Evolutionary conservation across 2,797 vertebrate genomes (phyloP).

Genomic region (Etheostoma perlongum): DNA sequence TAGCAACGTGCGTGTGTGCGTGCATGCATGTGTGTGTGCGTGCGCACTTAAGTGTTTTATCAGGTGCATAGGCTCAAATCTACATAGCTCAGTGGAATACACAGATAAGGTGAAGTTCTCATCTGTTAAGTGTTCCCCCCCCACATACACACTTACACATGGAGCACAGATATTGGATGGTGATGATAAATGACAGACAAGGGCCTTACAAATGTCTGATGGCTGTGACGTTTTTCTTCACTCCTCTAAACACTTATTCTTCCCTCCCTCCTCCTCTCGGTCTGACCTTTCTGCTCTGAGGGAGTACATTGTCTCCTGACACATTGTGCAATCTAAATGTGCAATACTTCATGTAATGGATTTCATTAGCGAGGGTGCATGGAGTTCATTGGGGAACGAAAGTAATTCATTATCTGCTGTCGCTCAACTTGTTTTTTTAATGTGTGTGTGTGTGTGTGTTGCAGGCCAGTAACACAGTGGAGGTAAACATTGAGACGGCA

Average conservation of each 20-base stretch:
- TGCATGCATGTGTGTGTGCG: constrained; percentile 31
- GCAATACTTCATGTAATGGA: constrained; percentile 38
- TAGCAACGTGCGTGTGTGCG: constrained; percentile 31
- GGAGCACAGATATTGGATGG: constrained; percentile 83
- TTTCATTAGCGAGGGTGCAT: constrained; percentile 28
- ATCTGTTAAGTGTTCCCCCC: constrained; percentile 61
- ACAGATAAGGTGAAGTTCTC: constrained; percentile 59
- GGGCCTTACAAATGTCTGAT: constrained; percentile 78
- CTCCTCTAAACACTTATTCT: constrained; percentile 61
- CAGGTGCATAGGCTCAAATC: constrained; percentile 65
- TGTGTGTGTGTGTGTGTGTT: constrained; percentile 27
- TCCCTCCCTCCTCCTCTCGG: constrained; percentile 31
- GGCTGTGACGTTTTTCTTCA: constrained; percentile 64
- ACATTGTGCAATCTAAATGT: constrained; percentile 38
- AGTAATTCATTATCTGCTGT: constrained; percentile 15
- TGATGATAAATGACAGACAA: constrained; percentile 89
- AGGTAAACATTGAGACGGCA: constrained; percentile 94
- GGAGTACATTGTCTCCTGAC: constrained; percentile 59
- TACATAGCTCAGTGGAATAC: constrained; percentile 36
- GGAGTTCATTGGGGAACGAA: constrained; percentile 40
- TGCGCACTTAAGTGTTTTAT: constrained; percentile 66
- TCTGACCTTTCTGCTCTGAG: constrained; percentile 77
- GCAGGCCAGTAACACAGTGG: constrained; percentile 93
- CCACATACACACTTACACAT: constrained; percentile 40
- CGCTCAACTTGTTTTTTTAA: constrained; percentile 1